Conservation (phyloP, 2,113 vertebrate genomes). For the Mirza zaza region DNA sequence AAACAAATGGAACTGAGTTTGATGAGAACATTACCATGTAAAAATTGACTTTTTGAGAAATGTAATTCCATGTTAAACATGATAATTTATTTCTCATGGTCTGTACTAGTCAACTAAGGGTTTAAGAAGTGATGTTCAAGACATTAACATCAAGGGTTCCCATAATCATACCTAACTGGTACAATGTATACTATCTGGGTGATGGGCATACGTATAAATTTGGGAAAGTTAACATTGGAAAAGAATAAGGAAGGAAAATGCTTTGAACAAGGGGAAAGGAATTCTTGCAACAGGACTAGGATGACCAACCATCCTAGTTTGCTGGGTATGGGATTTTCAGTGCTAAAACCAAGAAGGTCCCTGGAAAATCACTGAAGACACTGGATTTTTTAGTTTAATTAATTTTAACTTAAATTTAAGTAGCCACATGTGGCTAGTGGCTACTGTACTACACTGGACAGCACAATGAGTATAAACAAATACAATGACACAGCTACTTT, state of each 20-base stretch:
- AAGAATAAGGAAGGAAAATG: background rate
- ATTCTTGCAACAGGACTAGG: background rate
- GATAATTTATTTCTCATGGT: background rate
- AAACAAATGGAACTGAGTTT: background rate
- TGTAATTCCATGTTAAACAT: background rate
- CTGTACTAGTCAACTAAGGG: background rate
- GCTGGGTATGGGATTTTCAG: background rate
- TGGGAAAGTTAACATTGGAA: no score
- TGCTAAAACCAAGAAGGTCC: background rate
- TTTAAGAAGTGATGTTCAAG: background rate
- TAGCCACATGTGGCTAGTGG: background rate
- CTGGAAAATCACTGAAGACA: background rate
- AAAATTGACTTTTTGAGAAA: background rate
- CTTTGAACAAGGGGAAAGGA: background rate
- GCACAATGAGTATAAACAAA: background rate
- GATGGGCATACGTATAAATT: no score
- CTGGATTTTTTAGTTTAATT: background rate
- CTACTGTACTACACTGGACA: background rate
- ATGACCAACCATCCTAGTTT: background rate
- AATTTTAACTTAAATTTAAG: slow-evolving; percentile 13
- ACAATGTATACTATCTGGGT: no score
- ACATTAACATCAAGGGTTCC: background rate
- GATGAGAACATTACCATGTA: background rate
- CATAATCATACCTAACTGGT: background rate
- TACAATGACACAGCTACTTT: background rate